phyloP scores from a whole-genome alignment of 1,140 invertebrate species.

The Tribolium madens region DNA sequence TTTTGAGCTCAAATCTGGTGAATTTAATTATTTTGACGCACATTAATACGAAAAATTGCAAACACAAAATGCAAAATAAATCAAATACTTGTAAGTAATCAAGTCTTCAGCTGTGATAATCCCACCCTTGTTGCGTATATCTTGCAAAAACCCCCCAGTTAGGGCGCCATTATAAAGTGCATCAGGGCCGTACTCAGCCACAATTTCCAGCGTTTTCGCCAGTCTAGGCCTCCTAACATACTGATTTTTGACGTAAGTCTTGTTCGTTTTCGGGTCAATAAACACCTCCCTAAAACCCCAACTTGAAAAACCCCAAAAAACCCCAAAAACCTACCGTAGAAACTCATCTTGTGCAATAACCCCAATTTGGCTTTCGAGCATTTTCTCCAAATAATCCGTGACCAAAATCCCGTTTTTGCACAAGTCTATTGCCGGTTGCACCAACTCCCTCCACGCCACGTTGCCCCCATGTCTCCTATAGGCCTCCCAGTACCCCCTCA shows the following conservation, averaged over 20 bases:
- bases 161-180: slow-evolving; percentile 78
- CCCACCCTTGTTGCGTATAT: slow-evolving; percentile 78
- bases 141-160: slow-evolving; percentile 74
- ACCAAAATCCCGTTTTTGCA: slow-evolving; percentile 79
- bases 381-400: slow-evolving; percentile 70
- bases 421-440: slow-evolving; percentile 82
- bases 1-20: no score
- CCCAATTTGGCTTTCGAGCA: neutral
- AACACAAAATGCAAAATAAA: no score
- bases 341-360: neutral
- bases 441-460: slow-evolving; percentile 85
- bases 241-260: slow-evolving; percentile 76
- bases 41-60: no score
- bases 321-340: neutral
- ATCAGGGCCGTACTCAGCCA: slow-evolving; percentile 75
- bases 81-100: slow-evolving; percentile 71
- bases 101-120: slow-evolving; percentile 82
- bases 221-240: slow-evolving; percentile 76
- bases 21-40: no score
- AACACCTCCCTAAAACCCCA: slow-evolving; percentile 71
- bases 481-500: slow-evolving; percentile 86
- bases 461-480: slow-evolving; percentile 83
- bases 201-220: slow-evolving; percentile 78
- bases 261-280: slow-evolving; percentile 74
- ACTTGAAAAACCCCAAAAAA: neutral